These are phyloP conservation scores for Sphaerophoria taeniata DNA, from an alignment of 2,888 invertebrate species.

Conservation along the genomic window DNA sequence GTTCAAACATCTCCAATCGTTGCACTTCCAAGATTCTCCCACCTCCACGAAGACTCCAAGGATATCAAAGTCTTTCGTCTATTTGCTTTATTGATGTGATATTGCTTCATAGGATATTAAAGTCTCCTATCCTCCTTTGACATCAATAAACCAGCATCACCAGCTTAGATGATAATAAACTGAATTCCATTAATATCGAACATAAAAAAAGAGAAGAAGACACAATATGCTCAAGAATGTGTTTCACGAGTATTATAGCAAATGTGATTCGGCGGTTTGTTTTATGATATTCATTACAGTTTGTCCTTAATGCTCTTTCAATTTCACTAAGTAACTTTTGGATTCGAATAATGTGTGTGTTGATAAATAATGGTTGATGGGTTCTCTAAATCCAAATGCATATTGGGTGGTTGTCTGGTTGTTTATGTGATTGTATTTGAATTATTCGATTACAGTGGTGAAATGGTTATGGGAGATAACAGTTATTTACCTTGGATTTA, in stretches of 20 bases:
- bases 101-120: neutral
- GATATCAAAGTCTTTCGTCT: constrained; percentile 13
- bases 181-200: constrained; percentile 4
- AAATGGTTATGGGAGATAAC: no score
- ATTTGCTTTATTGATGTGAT: constrained; percentile 23
- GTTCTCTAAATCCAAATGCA: neutral
- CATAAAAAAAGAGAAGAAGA: neutral
- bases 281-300: constrained; percentile 11
- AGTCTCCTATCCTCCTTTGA: neutral
- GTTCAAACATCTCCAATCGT: constrained; percentile 25
- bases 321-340: constrained; percentile 7
- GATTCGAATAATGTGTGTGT: neutral
- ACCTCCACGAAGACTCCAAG: constrained; percentile 22
- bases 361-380: neutral
- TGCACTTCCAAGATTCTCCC: neutral
- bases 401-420: neutral
- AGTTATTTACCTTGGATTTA: no score
- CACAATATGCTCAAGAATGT: neutral
- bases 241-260: neutral
- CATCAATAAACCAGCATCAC: neutral
- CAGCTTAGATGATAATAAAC: constrained; percentile 17
- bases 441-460: neutral
- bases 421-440: neutral
- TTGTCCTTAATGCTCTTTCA: constrained; percentile 6
- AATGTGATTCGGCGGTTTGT: neutral